Evolutionary conservation across 2,888 invertebrate genomes (phyloP), one percentile per base, ranked within the genome.

Genomic region (Aleiodes alternator): DNA sequence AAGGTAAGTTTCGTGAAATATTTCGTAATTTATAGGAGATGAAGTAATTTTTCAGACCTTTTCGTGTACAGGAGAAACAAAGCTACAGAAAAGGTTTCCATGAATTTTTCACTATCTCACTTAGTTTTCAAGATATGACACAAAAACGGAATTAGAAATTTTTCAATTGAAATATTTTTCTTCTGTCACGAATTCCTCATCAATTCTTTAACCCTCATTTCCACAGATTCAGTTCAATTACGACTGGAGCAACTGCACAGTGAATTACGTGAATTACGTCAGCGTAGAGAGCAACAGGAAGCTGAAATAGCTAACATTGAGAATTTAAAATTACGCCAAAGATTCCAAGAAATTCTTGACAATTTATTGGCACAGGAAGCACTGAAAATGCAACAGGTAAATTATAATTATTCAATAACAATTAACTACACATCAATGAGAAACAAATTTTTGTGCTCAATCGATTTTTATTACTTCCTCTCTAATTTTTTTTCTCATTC

Each of bases 271-370:
- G 95, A 96, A 80, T 89, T 97, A 14, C 94, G 94, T 83, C 92
- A 93, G 53, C 92, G 95, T 69, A 91, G 95, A 77, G 92, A 94
- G 73, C 94, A 95, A 82, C 96, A 96, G 79, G 96, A 97, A 84
- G 92, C 93, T 80, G 96, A 97, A 89, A 94, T 97, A 78, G 93
- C 95, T 29, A 95, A 94, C 61, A 96, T 97, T 87, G 96, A 97
- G 86, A 97, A 97, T 88, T 91, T 94, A 78, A 95, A 96, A 11
- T 89, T 97, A 12, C 91, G 95, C 66, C 96, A 96, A 88, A 91
- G 97, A 72, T 95, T 98, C 88, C 94, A 95, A 86, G 95, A 95
- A 80, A 95, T 94, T 70, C 90, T 97, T 34, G 95, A 97, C 80
- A 94, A 94, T 82, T 90, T 97, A 11, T 92, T 95, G 79, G 87